phyloP scores from a whole-genome alignment of 2,113 vertebrate genomes.

The Dicerorhinus sumatrensis region DNA sequence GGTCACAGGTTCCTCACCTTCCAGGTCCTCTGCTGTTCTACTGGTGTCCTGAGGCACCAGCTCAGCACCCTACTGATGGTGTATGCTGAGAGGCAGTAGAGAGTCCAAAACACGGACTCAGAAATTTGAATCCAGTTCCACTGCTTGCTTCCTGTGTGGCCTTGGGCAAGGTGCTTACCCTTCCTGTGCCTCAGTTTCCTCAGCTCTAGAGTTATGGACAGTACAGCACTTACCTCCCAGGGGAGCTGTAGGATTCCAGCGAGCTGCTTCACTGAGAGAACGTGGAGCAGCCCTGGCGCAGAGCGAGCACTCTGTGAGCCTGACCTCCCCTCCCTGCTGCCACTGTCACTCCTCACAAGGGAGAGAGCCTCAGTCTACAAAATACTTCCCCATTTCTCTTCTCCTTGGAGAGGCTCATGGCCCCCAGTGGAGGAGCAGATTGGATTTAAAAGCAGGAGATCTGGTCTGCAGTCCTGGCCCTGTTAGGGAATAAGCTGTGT shows the following conservation, averaged over 20 bases:
- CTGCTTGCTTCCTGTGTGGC: neutral
- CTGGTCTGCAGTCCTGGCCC: neutral
- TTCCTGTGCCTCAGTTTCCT: neutral
- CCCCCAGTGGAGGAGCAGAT: neutral
- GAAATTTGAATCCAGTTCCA: neutral
- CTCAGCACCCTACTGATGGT: neutral
- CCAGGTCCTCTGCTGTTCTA: neutral
- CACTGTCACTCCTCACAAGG: too few species aligned
- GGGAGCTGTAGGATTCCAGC: neutral
- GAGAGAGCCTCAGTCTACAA: neutral
- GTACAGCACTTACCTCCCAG: neutral
- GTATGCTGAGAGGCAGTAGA: neutral
- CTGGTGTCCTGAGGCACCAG: neutral
- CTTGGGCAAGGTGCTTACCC: neutral
- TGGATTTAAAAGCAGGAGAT: neutral
- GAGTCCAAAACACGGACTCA: neutral
- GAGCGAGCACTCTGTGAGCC: neutral
- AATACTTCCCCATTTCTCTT: neutral
- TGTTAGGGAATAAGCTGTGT: neutral
- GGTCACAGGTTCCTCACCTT: neutral
- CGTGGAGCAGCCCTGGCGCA: neutral
- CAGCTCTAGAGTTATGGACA: neutral
- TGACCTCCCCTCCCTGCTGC: neutral
- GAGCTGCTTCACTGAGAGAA: neutral
- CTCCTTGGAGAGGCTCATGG: neutral